A percentile compares a stretch with the other conserved stretches of the same genome.
Evolutionary conservation across 2,888 invertebrate species (phyloP).

Genomic region (Eudasyphora cyanicolor): DNA sequence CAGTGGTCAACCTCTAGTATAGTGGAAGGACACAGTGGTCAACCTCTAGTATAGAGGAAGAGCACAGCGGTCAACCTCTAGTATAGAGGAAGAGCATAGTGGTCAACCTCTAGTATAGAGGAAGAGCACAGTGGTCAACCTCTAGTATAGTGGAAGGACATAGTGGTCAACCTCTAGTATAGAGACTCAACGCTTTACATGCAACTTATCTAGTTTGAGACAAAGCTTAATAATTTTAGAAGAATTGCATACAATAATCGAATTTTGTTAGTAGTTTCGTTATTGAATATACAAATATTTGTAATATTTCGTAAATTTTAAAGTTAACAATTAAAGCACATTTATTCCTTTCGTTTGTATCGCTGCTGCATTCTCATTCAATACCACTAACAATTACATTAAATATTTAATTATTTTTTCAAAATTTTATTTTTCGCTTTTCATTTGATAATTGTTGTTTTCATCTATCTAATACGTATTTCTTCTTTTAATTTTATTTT

Average conservation of each 20-base stretch:
- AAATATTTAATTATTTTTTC: background rate
- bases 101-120: too few species aligned
- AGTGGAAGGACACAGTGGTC: too few species aligned
- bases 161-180: background rate
- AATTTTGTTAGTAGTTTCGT: background rate
- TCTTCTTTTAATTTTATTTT: slow-evolving; percentile 8
- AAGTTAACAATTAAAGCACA: slow-evolving; percentile 60
- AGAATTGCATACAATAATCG: background rate
- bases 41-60: too few species aligned
- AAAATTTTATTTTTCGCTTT: background rate
- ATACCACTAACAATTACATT: slow-evolving; percentile 24
- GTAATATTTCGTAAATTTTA: slow-evolving; percentile 19
- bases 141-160: background rate
- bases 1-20: too few species aligned
- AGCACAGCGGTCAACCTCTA: too few species aligned
- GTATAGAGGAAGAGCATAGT: too few species aligned
- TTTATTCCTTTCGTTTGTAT: slow-evolving; percentile 48
- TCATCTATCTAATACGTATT: background rate
- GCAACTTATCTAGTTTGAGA: too few species aligned
- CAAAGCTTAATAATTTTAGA: too few species aligned
- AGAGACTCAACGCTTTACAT: too few species aligned
- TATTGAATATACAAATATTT: background rate
- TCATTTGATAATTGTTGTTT: background rate
- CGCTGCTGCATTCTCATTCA: slow-evolving; percentile 23
- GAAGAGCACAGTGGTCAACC: too few species aligned